phyloP scores from a whole-genome alignment of 2,797 vertebrate species.

The Sphenodon punctatus region DNA sequence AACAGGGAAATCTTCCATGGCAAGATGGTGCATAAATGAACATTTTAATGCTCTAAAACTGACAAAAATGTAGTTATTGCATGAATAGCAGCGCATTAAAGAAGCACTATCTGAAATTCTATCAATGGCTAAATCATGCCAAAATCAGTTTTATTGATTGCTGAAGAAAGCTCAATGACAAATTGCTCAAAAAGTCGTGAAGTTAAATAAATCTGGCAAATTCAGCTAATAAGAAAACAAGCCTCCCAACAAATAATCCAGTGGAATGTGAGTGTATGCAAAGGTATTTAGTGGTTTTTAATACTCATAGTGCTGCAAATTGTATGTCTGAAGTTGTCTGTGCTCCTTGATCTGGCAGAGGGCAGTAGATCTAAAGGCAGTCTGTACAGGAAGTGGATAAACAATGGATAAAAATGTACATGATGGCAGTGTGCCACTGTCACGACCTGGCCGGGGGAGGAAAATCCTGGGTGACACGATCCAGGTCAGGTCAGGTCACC shows the following conservation, averaged over 20 bases:
- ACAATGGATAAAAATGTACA: too few relatives aligned
- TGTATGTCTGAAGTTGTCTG: too few relatives aligned
- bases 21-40: background rate
- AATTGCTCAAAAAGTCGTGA: background rate
- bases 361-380: too few relatives aligned
- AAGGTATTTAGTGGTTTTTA: background rate
- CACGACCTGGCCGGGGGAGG: too few relatives aligned
- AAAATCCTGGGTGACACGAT: too few relatives aligned
- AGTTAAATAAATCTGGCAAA: background rate
- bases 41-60: slow-evolving; percentile 4
- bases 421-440: too few relatives aligned
- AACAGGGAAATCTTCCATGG: background rate
- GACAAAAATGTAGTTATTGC: background rate
- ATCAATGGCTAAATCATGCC: background rate
- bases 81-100: background rate
- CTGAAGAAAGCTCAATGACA: background rate
- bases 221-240: background rate
- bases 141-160: slow-evolving; percentile 2
- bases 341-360: too few relatives aligned
- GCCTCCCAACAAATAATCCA: slow-evolving; percentile 9
- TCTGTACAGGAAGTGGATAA: too few relatives aligned
- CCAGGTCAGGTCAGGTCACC: too few relatives aligned
- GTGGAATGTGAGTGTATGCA: background rate
- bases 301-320: too few relatives aligned
- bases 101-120: background rate